These are phyloP conservation scores for Mythimna loreyi DNA, from an alignment of 2,888 invertebrate genomes.

Conservation along the genomic window DNA sequence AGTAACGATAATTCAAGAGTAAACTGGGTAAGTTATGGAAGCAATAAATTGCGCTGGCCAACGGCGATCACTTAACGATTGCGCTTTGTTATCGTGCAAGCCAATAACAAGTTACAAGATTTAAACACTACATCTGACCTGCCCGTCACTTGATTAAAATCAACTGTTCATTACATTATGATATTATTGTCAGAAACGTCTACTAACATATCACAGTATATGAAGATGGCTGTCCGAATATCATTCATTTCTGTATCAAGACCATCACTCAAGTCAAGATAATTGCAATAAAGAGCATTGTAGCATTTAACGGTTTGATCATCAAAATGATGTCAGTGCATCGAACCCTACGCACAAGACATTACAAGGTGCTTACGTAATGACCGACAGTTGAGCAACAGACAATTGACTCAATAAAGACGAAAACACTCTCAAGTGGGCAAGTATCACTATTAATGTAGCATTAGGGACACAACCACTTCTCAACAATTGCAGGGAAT, in stretches of 20 bases:
- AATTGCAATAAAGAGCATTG: conserved; percentile 37
- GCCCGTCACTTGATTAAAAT: conserved; percentile 34
- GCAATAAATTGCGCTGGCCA: conserved; percentile 69
- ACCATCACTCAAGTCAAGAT: conserved; percentile 38
- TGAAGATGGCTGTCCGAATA: conserved; percentile 14
- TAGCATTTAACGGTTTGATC: conserved; percentile 54
- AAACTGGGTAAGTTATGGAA: conserved; percentile 68
- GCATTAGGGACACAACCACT: conserved; percentile 76
- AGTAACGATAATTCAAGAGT: conserved; percentile 66
- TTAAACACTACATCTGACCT: conserved; percentile 42
- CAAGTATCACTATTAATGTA: conserved; percentile 81
- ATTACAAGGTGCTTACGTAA: conserved; percentile 83
- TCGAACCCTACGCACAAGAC: conserved; percentile 79
- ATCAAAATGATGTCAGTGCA: conserved; percentile 76
- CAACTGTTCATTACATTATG: conserved; percentile 17
- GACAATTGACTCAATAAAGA: conserved; percentile 87
- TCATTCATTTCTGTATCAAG: conserved; percentile 19
- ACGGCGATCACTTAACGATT: conserved; percentile 66
- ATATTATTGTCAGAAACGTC: conserved; percentile 35
- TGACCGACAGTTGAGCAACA: conserved; percentile 81
- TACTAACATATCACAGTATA: conserved; percentile 23
- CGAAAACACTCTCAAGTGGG: conserved; percentile 82
- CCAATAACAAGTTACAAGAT: conserved; percentile 53
- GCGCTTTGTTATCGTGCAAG: conserved; percentile 65
- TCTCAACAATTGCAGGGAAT: conserved; percentile 70